These are phyloP conservation scores for Littorina saxatilis DNA, from an alignment of 1,140 invertebrate species.

Conservation along the genomic window DNA sequence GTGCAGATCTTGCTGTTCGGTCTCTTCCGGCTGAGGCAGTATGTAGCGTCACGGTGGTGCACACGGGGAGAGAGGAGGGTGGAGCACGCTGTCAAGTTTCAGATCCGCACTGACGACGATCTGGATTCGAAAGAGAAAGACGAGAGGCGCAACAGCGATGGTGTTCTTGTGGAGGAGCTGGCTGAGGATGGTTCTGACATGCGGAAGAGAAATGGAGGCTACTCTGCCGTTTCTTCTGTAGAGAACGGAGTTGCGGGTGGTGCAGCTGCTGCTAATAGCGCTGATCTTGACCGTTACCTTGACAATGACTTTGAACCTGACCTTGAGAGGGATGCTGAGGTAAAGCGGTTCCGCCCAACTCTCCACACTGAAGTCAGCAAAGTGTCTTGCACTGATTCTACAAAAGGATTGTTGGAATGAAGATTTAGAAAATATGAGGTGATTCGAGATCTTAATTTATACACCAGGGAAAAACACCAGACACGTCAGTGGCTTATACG, in stretches of 20 bases:
- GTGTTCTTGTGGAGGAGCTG: background rate
- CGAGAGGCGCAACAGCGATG: too few relatives aligned
- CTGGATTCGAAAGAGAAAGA: too few relatives aligned
- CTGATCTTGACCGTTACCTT: too few relatives aligned
- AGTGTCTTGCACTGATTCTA: constrained; percentile 33
- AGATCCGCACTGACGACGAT: too few relatives aligned
- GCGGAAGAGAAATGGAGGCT: too few relatives aligned
- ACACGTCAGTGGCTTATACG: too few relatives aligned
- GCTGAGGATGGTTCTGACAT: background rate
- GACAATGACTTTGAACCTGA: constrained; percentile 33
- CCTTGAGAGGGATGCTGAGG: constrained; percentile 24
- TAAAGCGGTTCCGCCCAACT: background rate
- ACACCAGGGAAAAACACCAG: too few relatives aligned
- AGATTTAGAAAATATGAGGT: too few relatives aligned
- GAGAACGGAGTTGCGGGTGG: background rate
- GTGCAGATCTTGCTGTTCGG: constrained; percentile 60
- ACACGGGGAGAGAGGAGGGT: background rate
- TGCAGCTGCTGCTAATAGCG: too few relatives aligned
- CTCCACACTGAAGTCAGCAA: background rate
- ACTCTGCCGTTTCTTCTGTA: background rate
- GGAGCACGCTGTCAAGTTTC: background rate
- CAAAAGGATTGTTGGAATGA: background rate
- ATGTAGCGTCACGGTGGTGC: background rate
- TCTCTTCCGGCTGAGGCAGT: constrained; percentile 57
- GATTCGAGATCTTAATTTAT: too few relatives aligned